phyloP scores from a whole-genome alignment of 2,888 invertebrate species.

The Globia sparganii region DNA sequence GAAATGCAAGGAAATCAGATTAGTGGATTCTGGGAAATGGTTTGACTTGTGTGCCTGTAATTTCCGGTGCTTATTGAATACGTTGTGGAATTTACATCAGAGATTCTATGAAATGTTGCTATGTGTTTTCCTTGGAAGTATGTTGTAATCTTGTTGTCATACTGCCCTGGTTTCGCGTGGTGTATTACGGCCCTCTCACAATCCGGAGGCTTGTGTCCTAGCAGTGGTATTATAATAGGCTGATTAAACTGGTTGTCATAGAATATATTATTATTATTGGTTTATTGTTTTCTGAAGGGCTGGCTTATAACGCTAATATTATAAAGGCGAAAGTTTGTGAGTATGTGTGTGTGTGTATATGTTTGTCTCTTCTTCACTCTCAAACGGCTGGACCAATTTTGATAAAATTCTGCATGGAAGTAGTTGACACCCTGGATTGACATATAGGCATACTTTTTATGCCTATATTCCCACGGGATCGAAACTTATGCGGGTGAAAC shows the following conservation, averaged over 20 bases:
- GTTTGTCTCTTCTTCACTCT: too few species aligned
- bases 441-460: too few species aligned
- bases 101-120: slow-evolving; percentile 7
- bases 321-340: too few species aligned
- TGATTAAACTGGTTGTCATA: neutral
- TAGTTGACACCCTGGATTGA: too few species aligned
- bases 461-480: too few species aligned
- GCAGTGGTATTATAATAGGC: too few species aligned
- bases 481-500: too few species aligned
- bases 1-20: slow-evolving; percentile 38
- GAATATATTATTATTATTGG: neutral
- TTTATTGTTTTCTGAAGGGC: neutral
- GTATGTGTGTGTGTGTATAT: too few species aligned
- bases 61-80: slow-evolving; percentile 18
- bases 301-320: too few species aligned
- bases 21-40: slow-evolving; percentile 1
- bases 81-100: neutral
- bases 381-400: too few species aligned
- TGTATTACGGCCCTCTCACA: neutral
- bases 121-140: slow-evolving; percentile 18
- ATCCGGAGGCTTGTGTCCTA: neutral
- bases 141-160: slow-evolving; percentile 1
- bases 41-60: slow-evolving; percentile 36
- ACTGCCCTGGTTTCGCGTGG: neutral
- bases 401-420: too few species aligned